phyloP scores from a whole-genome alignment of 2,888 invertebrate genomes.

The Vanessa cardui region DNA sequence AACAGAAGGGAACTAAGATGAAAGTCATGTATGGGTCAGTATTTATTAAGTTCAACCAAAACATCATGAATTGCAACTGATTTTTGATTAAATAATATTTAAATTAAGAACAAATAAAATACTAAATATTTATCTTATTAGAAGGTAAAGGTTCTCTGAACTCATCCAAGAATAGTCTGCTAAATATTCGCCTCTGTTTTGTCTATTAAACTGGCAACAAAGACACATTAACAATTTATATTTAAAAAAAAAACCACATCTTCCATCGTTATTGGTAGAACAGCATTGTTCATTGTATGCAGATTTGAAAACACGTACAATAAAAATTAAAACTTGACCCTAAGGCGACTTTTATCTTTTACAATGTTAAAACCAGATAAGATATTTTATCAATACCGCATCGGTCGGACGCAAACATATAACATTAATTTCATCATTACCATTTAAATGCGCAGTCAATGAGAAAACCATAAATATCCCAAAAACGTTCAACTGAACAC shows the following conservation, averaged over 20 bases:
- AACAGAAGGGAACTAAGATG: conserved; percentile 44
- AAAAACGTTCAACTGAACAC: conserved; percentile 38
- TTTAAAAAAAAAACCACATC: conserved; percentile 33
- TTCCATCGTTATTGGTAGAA: conserved; percentile 39
- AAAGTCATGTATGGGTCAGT: conserved; percentile 42
- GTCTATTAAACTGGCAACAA: conserved; percentile 38
- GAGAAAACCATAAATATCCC: conserved; percentile 39
- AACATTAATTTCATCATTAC: conserved; percentile 36
- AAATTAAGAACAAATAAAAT: neutral
- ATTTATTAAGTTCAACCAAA: conserved; percentile 24
- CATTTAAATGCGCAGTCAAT: conserved; percentile 38
- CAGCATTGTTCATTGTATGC: conserved; percentile 45
- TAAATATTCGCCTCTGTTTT: conserved; percentile 21
- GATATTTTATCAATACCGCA: conserved; percentile 10
- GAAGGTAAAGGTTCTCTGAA: too few relatives aligned
- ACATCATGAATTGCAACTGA: neutral
- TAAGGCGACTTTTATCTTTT: conserved; percentile 9
- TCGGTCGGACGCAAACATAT: conserved; percentile 25
- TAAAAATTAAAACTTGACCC: conserved; percentile 36
- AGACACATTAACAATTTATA: conserved; percentile 39
- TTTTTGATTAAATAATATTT: neutral
- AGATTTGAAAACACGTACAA: conserved; percentile 40
- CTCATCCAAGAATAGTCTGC: neutral
- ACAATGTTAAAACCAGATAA: conserved; percentile 7
- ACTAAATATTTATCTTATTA: neutral